Evolutionary conservation across 1,140 invertebrate species (phyloP).

Genomic region (Drosophila sechellia): DNA sequence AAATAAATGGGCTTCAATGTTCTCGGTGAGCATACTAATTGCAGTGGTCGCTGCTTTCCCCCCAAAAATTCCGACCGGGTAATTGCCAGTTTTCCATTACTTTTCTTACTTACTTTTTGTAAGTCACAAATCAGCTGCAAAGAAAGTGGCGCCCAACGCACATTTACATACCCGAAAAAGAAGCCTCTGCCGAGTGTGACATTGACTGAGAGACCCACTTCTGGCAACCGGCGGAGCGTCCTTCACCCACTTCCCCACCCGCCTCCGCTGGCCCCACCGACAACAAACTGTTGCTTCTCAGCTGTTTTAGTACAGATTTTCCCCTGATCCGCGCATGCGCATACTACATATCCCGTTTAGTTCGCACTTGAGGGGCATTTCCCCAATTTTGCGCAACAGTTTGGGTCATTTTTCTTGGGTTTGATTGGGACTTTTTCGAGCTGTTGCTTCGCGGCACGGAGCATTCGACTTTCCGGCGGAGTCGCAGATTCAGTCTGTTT

Average conservation of each 20-base stretch:
- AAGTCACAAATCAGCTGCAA: slow-evolving; percentile 72
- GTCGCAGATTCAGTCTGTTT: slow-evolving; percentile 72
- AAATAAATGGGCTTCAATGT: slow-evolving; percentile 73
- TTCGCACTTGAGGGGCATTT: slow-evolving; percentile 11
- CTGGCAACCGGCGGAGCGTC: slow-evolving; percentile 56
- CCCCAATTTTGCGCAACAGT: slow-evolving; percentile 74
- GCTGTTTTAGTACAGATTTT: slow-evolving; percentile 49
- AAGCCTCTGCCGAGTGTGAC: slow-evolving; percentile 47
- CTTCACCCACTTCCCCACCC: slow-evolving; percentile 9
- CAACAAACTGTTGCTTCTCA: slow-evolving; percentile 82
- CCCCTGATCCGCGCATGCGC: slow-evolving; percentile 54
- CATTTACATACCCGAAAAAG: slow-evolving; percentile 19
- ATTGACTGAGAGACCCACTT: slow-evolving; percentile 81
- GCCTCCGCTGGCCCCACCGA: slow-evolving; percentile 6
- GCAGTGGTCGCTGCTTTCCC: slow-evolving; percentile 21
- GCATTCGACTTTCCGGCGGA: slow-evolving; percentile 42
- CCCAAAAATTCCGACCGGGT: slow-evolving; percentile 8
- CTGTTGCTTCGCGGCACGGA: slow-evolving; percentile 71
- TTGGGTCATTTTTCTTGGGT: slow-evolving; percentile 64
- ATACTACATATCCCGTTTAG: slow-evolving; percentile 40
- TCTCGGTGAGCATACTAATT: slow-evolving; percentile 74
- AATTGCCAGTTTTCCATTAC: slow-evolving; percentile 33
- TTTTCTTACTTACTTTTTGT: no score
- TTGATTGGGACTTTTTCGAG: slow-evolving; percentile 65
- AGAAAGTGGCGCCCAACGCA: slow-evolving; percentile 10